Evolutionary conservation across 1,140 invertebrate genomes (phyloP), one percentile per base, ranked within the genome.

Genomic region (Procambarus virginalis): DNA sequence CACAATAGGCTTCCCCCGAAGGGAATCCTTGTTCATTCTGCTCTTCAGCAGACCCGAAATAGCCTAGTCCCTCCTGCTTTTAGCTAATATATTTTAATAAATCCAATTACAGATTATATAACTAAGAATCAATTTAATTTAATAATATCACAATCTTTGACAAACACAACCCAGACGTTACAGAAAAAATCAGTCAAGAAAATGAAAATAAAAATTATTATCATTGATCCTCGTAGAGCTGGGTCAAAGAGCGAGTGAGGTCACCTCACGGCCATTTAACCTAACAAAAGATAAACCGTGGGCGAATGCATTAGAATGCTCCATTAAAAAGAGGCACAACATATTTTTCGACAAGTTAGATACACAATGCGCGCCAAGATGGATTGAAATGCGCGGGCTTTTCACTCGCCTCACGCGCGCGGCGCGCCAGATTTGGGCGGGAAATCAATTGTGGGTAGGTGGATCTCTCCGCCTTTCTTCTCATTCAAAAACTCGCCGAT

Each of bases 271-370:
- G 3, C 49, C 9, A 22, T 51, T 20, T 6, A 55, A n/a, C n/a
- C n/a, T n/a, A n/a, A 68, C 58, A 82, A 60, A 82, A 46, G 60
- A 10, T 22, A 22, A 58, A 55, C 60, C 80, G 58, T 82, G 80
- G 80, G 58, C 22, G 80, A 82, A 82, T 82, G 34, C 80, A 82
- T 82, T 82, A 82, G 22, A 48, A 68, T 60, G 80, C 55, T 82
- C 80, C 80, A 82, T 82, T 82, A 82, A 82, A 82, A 82, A 60
- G 80, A 82, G 80, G 80, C 80, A 82, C 55, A 82, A 82, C 80
- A 82, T 82, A 82, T 82, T 82, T 82, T 82, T 82, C 80, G 80
- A 82, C 80, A 82, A 60, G 80, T 46, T 68, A 68, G 14, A 68
- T 12, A 82, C 22, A 82, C 80, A 82, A 82, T 68, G 60, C 22